Evolutionary conservation across 2,888 invertebrate genomes (phyloP).

Genomic region (Chymomyza fuscimana): DNA sequence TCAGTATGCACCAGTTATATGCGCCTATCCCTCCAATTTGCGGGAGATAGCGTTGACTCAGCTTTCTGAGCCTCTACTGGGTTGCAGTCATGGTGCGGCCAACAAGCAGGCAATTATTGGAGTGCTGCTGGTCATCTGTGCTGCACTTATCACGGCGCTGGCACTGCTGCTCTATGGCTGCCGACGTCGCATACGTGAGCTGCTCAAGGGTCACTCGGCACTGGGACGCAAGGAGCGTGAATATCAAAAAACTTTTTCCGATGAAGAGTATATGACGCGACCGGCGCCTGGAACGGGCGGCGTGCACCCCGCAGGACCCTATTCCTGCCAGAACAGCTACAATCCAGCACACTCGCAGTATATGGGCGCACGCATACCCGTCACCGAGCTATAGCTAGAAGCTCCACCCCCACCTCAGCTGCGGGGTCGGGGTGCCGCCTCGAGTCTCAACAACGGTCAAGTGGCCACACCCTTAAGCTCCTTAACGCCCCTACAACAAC

Average conservation of each 20-base stretch:
- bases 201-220: slow-evolving; percentile 85
- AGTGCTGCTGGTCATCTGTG: slow-evolving; percentile 86
- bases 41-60: slow-evolving; percentile 85
- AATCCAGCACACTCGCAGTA: slow-evolving; percentile 80
- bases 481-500: slow-evolving; percentile 71
- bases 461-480: slow-evolving; percentile 17
- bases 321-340: slow-evolving; percentile 66
- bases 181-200: slow-evolving; percentile 88
- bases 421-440: slow-evolving; percentile 81
- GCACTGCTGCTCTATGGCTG: slow-evolving; percentile 89
- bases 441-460: slow-evolving; percentile 51
- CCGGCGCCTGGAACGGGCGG: slow-evolving; percentile 78
- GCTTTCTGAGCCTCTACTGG: slow-evolving; percentile 88
- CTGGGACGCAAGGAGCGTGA: slow-evolving; percentile 88
- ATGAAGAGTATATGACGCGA: slow-evolving; percentile 86
- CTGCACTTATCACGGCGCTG: slow-evolving; percentile 86
- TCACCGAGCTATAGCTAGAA: slow-evolving; percentile 97
- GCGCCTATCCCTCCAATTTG: slow-evolving; percentile 86
- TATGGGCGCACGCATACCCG: slow-evolving; percentile 85
- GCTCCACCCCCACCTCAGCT: slow-evolving; percentile 90
- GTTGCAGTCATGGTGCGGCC: slow-evolving; percentile 89
- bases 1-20: slow-evolving; percentile 82
- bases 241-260: slow-evolving; percentile 93
- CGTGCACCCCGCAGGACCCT: slow-evolving; percentile 67
- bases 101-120: slow-evolving; percentile 90